Conservation (phyloP, 2,888 invertebrate species). For the Lasioglossum lativentre region DNA sequence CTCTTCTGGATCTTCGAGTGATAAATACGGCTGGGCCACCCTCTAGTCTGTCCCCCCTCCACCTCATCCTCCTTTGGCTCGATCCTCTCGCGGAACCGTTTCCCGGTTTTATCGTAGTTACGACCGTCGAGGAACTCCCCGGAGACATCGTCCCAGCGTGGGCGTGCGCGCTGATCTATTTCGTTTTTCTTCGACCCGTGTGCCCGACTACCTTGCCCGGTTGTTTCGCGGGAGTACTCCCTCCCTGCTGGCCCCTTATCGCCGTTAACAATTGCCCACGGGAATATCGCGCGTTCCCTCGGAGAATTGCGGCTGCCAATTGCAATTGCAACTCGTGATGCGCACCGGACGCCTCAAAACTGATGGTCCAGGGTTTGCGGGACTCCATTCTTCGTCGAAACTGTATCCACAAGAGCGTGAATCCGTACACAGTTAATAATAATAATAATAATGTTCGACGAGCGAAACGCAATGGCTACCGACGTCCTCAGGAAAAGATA, state of each 20-base stretch:
- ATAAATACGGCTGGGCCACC: conserved; percentile 68
- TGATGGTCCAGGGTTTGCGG: background rate
- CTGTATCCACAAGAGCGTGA: background rate
- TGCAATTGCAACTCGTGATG: background rate
- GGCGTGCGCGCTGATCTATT: conserved; percentile 61
- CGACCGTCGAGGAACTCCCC: conserved; percentile 15
- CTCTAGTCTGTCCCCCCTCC: conserved; percentile 38
- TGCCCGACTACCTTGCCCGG: conserved; percentile 10
- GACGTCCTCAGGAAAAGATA: conserved; percentile 8
- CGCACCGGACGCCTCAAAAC: background rate
- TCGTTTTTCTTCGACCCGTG: conserved; percentile 48
- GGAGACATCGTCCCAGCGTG: conserved; percentile 49
- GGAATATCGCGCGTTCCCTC: background rate
- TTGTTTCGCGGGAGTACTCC: background rate
- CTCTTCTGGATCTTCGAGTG: conserved; percentile 68
- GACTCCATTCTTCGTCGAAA: background rate
- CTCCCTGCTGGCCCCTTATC: conserved; percentile 32
- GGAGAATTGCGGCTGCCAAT: background rate
- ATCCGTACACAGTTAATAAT: background rate
- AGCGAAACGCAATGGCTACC: background rate
- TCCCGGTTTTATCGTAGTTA: conserved; percentile 60
- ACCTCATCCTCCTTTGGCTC: conserved; percentile 28
- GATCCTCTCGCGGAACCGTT: conserved; percentile 51
- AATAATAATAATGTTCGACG: background rate
- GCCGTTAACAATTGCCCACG: conserved; percentile 19